Base-by-base conservation (phyloP, 2,888 invertebrate genomes). In the Platycnemis pennipes region DNA sequence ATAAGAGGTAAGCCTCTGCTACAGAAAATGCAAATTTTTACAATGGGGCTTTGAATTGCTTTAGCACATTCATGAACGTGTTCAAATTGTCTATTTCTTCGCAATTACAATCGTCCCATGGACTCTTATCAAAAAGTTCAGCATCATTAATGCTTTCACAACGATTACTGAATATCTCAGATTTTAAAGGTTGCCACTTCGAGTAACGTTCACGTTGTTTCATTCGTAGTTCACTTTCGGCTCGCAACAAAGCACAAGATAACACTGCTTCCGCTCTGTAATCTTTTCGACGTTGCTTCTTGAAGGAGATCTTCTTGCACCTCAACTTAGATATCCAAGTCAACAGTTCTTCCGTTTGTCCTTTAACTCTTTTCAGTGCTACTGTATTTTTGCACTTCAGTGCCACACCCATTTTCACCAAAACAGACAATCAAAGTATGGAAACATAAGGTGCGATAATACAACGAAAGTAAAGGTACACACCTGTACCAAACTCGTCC, bases 261-360 rank as follows among this genome's bases (percentile, higher is more conserved):
- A 98, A 97, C 95, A 98, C 97, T 95, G 98, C 98, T 96, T 98
- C 97, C 95, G 97, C 96, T 95, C 98, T 97, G 95, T 98, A 96
- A 96, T 98, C 97, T 95, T 97, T 97, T 95, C 97, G 97, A 96
- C 97, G 97, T 96, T 97, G 97, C 85, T 94, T 95, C 94, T 95
- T 95, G 77, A 95, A 88, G 44, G 69, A 69, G 88, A 94, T 94
- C 94, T 95, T 95, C 95, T 95, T 95, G 69, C 94, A 94, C 94
- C 95, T 94, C 91, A 95, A 91, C 85, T 95, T 95, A 45, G 94
- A 94, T 86, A 95, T 95, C 95, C 95, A 95, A 45, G 89, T 91
- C 26, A 95, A 94, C 16, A 95, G 94, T 91, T 95, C 95, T 88
- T 95, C 95, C 4, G 95, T 95, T 19, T 94, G 95, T 56, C 95